Conservation (phyloP, 1,140 invertebrate genomes). For the Caenorhabditis brenneri region DNA sequence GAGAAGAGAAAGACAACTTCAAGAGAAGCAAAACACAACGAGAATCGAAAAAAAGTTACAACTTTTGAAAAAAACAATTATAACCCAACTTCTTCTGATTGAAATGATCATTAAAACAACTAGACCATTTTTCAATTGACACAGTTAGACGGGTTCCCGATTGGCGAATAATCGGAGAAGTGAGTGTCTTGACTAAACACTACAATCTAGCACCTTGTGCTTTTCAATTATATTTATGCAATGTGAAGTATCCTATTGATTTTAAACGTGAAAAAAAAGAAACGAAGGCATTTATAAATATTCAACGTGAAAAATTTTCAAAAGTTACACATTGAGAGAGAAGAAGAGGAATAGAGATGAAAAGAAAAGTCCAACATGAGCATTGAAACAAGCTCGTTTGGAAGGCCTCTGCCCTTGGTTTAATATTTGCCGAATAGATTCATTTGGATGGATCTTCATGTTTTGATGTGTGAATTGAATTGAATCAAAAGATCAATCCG, state of each 20-base stretch:
- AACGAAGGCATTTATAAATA: not conserved
- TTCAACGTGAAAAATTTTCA: not conserved
- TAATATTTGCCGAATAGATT: not conserved
- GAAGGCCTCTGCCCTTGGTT: not conserved
- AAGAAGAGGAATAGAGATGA: not conserved
- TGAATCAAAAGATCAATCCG: not conserved
- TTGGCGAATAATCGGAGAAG: not conserved
- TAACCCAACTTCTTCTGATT: not conserved
- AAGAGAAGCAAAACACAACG: not conserved
- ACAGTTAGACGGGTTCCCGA: not conserved
- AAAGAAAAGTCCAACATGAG: not conserved
- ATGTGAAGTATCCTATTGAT: not conserved
- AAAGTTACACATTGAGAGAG: not conserved
- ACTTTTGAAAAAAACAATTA: not conserved
- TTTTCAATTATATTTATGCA: not conserved
- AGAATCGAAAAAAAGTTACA: not conserved
- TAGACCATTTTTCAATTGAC: not conserved
- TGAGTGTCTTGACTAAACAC: not conserved
- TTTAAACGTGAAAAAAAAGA: not conserved
- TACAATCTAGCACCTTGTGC: not conserved
- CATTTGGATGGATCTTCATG: not conserved
- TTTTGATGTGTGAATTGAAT: not conserved
- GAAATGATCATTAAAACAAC: constrained; percentile 6
- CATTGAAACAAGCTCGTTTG: not conserved
- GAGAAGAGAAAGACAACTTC: not conserved